These are phyloP conservation scores for Xestia sexstrigata DNA, from an alignment of 2,888 invertebrate species.

Conservation along the genomic window DNA sequence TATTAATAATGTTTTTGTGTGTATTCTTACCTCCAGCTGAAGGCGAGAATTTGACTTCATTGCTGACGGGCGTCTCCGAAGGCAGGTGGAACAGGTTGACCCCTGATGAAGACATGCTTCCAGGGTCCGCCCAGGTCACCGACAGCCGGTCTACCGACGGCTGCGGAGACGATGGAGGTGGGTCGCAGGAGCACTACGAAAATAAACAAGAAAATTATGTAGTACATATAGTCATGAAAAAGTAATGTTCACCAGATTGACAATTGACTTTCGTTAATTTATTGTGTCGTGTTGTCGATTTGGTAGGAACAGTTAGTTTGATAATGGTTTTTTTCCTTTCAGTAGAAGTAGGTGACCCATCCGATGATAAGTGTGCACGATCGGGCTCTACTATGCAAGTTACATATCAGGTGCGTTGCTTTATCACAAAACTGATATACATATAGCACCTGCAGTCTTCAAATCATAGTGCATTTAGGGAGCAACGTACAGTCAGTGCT, in stretches of 20 bases:
- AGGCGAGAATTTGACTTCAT: slow-evolving; percentile 87
- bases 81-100: slow-evolving; percentile 86
- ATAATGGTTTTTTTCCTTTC: background rate
- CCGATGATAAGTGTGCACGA: background rate
- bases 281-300: no score
- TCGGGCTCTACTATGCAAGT: background rate
- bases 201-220: background rate
- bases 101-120: slow-evolving; percentile 87
- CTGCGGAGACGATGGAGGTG: slow-evolving; percentile 92
- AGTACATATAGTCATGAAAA: background rate
- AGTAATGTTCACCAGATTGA: no score
- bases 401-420: background rate
- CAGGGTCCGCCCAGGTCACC: slow-evolving; percentile 93
- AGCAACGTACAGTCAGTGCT: background rate
- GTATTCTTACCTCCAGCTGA: slow-evolving; percentile 72
- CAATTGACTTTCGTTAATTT: no score
- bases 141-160: slow-evolving; percentile 93
- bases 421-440: background rate
- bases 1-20: background rate
- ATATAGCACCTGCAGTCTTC: background rate
- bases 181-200: slow-evolving; percentile 82
- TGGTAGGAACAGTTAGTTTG: background rate
- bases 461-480: background rate
- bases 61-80: slow-evolving; percentile 81
- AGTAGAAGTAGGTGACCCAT: background rate